Conservation (phyloP, 2,113 vertebrate genomes). For the Anthoscopus minutus region DNA sequence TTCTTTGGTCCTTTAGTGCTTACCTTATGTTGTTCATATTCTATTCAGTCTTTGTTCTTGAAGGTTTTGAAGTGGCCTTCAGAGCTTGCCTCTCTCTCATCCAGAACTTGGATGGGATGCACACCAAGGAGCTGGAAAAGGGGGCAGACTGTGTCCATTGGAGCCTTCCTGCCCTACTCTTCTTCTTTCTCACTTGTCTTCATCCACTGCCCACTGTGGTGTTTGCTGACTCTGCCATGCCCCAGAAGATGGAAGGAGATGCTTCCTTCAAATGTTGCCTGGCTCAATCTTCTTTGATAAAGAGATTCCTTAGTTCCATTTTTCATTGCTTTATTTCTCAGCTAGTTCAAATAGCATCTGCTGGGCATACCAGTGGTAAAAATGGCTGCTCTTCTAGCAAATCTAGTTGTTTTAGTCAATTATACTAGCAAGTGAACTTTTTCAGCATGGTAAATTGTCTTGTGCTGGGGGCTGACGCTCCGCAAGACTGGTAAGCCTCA, state of each 20-base stretch:
- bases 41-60: not conserved
- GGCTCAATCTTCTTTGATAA: not conserved
- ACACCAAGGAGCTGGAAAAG: not conserved
- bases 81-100: not conserved
- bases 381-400: not conserved
- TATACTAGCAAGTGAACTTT: not conserved
- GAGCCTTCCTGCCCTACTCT: not conserved
- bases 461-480: not conserved
- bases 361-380: not conserved
- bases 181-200: not conserved
- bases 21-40: not conserved
- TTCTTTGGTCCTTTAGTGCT: not conserved
- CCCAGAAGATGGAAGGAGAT: not conserved
- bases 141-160: not conserved
- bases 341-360: not conserved
- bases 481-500: accelerated
- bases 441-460: not conserved
- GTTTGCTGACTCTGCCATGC: not conserved
- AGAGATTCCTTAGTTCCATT: not conserved
- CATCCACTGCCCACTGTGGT: not conserved
- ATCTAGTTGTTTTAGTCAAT: not conserved
- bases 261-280: not conserved
- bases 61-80: not conserved
- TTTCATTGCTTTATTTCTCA: not conserved
- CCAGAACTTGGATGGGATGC: not conserved